Evolutionary conservation across 1,140 invertebrate species (phyloP).

Genomic region (Drosophila sechellia): DNA sequence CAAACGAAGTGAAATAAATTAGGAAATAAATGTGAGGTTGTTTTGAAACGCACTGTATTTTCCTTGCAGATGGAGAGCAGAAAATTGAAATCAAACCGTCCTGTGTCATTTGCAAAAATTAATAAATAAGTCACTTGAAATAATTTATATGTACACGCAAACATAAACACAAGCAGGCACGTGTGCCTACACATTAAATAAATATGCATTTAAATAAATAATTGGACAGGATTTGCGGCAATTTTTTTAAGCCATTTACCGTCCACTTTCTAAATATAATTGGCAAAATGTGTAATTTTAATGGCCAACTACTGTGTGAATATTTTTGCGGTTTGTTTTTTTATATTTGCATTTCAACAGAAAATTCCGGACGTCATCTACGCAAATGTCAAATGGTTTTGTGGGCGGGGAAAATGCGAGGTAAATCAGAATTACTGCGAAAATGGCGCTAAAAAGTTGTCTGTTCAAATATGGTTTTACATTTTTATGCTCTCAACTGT

Average conservation of each 20-base stretch:
- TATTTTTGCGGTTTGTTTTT: slow-evolving; percentile 49
- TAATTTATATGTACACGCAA: slow-evolving; percentile 13
- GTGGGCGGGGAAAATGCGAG: background rate
- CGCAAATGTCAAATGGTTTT: slow-evolving; percentile 35
- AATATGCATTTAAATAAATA: slow-evolving; percentile 45
- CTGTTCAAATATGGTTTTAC: slow-evolving; percentile 20
- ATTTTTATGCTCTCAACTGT: background rate
- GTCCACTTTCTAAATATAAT: slow-evolving; percentile 63
- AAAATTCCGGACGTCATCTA: slow-evolving; percentile 3
- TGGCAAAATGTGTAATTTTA: slow-evolving; percentile 50
- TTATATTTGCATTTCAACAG: slow-evolving; percentile 46
- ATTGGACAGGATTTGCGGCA: slow-evolving; percentile 27
- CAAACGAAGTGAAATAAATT: too few species aligned
- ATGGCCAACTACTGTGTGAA: slow-evolving; percentile 39
- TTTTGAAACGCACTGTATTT: slow-evolving; percentile 3
- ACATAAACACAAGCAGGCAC: slow-evolving; percentile 3
- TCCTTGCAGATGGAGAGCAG: background rate
- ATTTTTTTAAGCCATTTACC: slow-evolving; percentile 22
- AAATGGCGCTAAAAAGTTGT: slow-evolving; percentile 17
- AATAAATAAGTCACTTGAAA: slow-evolving; percentile 54
- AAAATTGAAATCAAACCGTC: slow-evolving; percentile 39
- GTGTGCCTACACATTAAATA: slow-evolving; percentile 16
- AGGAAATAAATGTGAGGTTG: background rate
- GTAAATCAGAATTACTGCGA: slow-evolving; percentile 25
- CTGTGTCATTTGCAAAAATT: slow-evolving; percentile 23